Base-by-base conservation (phyloP, 2,888 invertebrate genomes). In the Meiosimyza platycephala region DNA sequence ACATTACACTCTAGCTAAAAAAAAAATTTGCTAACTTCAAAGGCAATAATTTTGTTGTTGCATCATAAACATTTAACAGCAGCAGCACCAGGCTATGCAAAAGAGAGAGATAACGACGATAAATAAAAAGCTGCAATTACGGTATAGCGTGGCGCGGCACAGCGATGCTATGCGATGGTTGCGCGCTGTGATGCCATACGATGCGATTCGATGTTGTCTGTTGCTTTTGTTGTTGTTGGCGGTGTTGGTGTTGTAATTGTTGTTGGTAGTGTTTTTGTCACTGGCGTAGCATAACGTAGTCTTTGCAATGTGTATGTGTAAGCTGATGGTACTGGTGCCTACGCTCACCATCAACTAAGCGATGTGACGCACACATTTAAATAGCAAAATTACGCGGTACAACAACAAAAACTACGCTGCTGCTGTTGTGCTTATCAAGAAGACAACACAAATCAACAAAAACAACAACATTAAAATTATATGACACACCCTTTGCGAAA, bases 401-500 rank as follows among this genome's bases (percentile, higher is more conserved):
- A 18, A 55, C 57, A 18, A 40, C 40, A 40, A 40, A 40, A 40
- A 40, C 40, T 40, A 40, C 40, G 40, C 6, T 40, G 6, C 9
- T 40, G 40, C 16, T 28, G 15, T 47, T 15, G 16, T 54, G 66
- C 66, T 54, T 40, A 55, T 66, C 66, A 66, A 48, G 52, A 9
- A 57, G 18, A 54, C n/a, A 66, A 54, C 66, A 54, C 40, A 66
- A 52, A 57, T 28, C 60, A 33, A 60, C 60, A n/a, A 33, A 13
- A 15, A 28, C 33, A n/a, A n/a, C 16, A 62, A 47, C 62, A 59
- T 59, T 59, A 59, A 28, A 68, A 50, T 22, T 48, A 47, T 59
- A 59, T 59, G 68, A 57, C 68, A 68, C 68, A 68, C 68, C 68
- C 68, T 68, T 59, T 28, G 22, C 18, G 57, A 18, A 22, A 68